Base-by-base conservation (phyloP, 2,113 vertebrate species). In the Hemicordylus capensis region DNA sequence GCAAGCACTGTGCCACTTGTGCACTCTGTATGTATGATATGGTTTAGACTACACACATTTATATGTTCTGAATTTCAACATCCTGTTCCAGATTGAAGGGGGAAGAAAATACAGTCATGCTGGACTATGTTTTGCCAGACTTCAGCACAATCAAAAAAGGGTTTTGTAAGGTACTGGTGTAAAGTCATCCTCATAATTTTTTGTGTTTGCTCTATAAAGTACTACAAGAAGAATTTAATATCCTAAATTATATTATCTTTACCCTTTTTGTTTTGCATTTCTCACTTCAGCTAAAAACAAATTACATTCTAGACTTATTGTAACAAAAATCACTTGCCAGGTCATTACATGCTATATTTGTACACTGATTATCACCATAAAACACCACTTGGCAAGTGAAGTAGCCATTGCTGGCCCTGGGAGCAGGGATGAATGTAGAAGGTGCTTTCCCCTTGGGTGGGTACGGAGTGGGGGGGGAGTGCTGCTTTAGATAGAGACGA, bases 81-180 rank as follows among this genome's bases (percentile, higher is more conserved):
- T 86, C 94, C 44, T 88, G 84, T 93, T 95, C 61, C 91, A 99
- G 99, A 94, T 92, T 97, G 84, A 99, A 99, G 96, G 98, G 97
- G 78, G 98, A 98, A 89, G 98, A 99, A 34, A 99, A 99, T 94
- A 96, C 95, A 11, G 95, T 97, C 76, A 98, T 99, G 98, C 96
- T 96, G 90, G 99, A 99, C 93, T 99, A 99, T 81, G 98, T 99
- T 88, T 97, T 99, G 85, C 99, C 99, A 90, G 99, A 99, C 93
- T 99, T 99, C 95, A 99, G 98, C 95, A 96, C 98, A 91, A 99
- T 99, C 89, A 99, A 99, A 94, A 99, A 99, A 88, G 99, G 99
- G 26, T 99, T 98, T 96, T 99, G 98, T 94, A 99, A 99, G 98
- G 98, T 99, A 96, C 93, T 85, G 73, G 48, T 67, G 14, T 72